Evolutionary conservation across 2,888 invertebrate genomes (phyloP).

Genomic region (Leptarthrus brevirostris): DNA sequence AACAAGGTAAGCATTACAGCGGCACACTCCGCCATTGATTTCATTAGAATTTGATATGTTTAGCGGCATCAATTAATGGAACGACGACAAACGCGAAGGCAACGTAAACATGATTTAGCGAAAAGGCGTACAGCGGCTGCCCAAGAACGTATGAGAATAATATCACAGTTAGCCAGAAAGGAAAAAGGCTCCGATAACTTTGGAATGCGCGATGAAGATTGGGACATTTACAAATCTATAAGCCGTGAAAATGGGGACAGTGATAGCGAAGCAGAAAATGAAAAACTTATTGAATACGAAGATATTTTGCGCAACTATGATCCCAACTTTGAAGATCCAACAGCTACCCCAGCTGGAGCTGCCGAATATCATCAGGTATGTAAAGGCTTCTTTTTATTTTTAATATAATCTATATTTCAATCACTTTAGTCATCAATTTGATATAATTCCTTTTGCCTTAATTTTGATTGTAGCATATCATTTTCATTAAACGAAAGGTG

Average conservation of each 20-base stretch:
- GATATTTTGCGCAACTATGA: constrained; percentile 86
- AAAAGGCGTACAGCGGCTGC: constrained; percentile 90
- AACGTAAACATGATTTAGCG: constrained; percentile 88
- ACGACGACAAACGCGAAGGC: constrained; percentile 79
- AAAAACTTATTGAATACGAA: constrained; percentile 86
- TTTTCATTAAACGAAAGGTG: constrained; percentile 70
- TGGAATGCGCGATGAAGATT: constrained; percentile 93
- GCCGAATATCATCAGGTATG: constrained; percentile 78
- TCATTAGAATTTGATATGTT: no score
- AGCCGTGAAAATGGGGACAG: constrained; percentile 82
- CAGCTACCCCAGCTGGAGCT: constrained; percentile 64
- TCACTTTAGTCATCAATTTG: constrained; percentile 52
- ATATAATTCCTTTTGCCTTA: constrained; percentile 71
- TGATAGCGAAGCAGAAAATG: constrained; percentile 93
- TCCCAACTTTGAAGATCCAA: constrained; percentile 73
- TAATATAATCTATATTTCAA: constrained; percentile 5
- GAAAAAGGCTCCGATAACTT: constrained; percentile 89
- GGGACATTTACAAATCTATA: constrained; percentile 96
- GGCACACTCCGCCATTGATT: no score
- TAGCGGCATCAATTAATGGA: constrained; percentile 78
- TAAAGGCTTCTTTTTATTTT: neutral
- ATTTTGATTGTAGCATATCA: constrained; percentile 70
- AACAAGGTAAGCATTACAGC: constrained; percentile 57
- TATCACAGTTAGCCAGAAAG: constrained; percentile 86
- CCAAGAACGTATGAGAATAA: constrained; percentile 94